Conservation (phyloP, 2,888 invertebrate genomes). For the Lochmaea crataegi region DNA sequence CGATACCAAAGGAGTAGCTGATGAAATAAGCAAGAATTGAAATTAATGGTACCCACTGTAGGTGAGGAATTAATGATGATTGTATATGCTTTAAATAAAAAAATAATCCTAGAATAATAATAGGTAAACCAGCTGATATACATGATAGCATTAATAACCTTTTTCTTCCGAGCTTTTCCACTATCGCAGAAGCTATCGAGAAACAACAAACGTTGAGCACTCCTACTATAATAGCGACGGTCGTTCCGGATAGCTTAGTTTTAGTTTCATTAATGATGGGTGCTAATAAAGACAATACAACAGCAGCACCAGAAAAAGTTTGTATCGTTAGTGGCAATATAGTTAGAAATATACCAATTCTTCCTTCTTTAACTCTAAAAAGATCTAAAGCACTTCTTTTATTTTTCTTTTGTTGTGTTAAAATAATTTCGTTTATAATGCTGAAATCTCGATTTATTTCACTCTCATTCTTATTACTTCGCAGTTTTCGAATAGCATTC, state of each 20-base stretch:
- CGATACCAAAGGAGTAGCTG: not conserved
- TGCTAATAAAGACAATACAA: not conserved
- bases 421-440: not conserved
- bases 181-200: not conserved
- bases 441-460: not conserved
- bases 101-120: not conserved
- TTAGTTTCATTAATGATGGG: constrained; percentile 2
- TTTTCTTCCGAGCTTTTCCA: not conserved
- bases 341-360: not conserved
- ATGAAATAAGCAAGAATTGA: not conserved
- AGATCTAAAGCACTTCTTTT: not conserved
- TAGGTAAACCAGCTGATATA: not conserved
- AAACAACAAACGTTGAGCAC: not conserved
- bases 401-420: not conserved
- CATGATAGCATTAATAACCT: not conserved
- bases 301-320: not conserved
- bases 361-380: not conserved
- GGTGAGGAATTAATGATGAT: not conserved
- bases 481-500: not conserved
- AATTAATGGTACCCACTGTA: not conserved
- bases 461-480: not conserved
- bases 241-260: not conserved
- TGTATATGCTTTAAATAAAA: constrained; percentile 6
- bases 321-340: not conserved
- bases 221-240: not conserved